Percentiles rank a stretch among this genome's conserved stretches.
These are phyloP conservation scores for Parazoanthus swiftii DNA, from an alignment of 92 coral and sea anemone genomes.

Conservation along the genomic window DNA sequence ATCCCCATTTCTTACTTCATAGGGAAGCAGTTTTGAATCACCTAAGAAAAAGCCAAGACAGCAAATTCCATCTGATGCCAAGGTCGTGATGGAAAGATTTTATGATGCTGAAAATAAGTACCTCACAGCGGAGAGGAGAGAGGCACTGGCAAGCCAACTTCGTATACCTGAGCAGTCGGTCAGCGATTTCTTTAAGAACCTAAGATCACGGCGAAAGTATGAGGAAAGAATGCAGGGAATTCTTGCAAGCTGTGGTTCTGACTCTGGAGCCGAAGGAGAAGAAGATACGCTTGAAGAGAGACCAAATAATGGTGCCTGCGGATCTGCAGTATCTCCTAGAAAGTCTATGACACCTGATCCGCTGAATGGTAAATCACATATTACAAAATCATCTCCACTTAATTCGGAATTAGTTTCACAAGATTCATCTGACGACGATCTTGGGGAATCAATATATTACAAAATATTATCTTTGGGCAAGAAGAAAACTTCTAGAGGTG, in stretches of 20 bases:
- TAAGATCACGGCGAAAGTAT: conserved; percentile 52
- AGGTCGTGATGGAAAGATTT: conserved; percentile 55
- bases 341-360: conserved; percentile 6
- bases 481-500: neutral
- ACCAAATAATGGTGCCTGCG: neutral
- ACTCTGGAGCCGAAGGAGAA: conserved; percentile 1
- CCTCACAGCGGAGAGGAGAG: conserved; percentile 48
- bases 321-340: neutral
- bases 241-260: conserved; percentile 8
- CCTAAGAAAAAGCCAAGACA: conserved; percentile 50
- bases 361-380: neutral
- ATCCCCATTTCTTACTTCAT: neutral
- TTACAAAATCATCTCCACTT: conserved; percentile 9
- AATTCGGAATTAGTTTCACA: conserved; percentile 19
- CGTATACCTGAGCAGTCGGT: conserved; percentile 62
- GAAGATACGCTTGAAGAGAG: neutral
- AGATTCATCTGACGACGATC: conserved; percentile 22
- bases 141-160: conserved; percentile 39
- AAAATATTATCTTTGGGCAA: conserved; percentile 26
- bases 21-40: conserved; percentile 49
- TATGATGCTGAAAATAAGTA: conserved; percentile 31
- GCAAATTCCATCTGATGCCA: conserved; percentile 54
- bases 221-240: conserved; percentile 44
- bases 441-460: conserved; percentile 1
- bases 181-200: conserved; percentile 67